Conservation (phyloP, 1,140 invertebrate species). For the Microplitis mediator region DNA sequence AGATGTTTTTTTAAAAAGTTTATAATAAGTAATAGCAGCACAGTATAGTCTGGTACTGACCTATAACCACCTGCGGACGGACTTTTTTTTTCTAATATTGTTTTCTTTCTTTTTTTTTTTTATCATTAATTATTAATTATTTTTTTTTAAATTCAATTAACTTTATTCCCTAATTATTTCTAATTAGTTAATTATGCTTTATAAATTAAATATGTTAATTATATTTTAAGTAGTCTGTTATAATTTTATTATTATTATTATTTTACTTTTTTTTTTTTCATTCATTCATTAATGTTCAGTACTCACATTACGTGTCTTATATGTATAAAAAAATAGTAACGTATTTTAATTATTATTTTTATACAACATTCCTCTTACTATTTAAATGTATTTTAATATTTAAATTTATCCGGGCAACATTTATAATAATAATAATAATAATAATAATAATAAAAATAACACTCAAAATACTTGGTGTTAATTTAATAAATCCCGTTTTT, state of each 20-base stretch:
- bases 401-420: slow-evolving; percentile 4
- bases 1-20: slow-evolving; percentile 27
- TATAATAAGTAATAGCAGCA: slow-evolving; percentile 59
- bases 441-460: background rate
- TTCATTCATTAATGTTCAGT: slow-evolving; percentile 28
- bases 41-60: slow-evolving; percentile 62
- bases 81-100: slow-evolving; percentile 45
- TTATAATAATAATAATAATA: slow-evolving; percentile 4
- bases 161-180: background rate
- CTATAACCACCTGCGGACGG: slow-evolving; percentile 62
- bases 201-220: slow-evolving; percentile 17
- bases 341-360: slow-evolving; percentile 21
- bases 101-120: slow-evolving; percentile 12
- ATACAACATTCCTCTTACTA: slow-evolving; percentile 10
- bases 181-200: slow-evolving; percentile 14
- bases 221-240: slow-evolving; percentile 8
- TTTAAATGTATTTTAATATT: slow-evolving; percentile 1
- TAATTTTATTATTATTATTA: background rate
- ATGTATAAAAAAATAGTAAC: slow-evolving; percentile 39
- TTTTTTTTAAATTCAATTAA: slow-evolving; percentile 9
- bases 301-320: slow-evolving; percentile 32
- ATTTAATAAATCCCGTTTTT: too few species aligned
- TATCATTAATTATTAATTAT: slow-evolving; percentile 28
- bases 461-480: too few species aligned
- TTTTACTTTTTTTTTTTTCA: background rate